Conservation (phyloP, 2,888 invertebrate species). For the Pristionchus entomophagus region DNA sequence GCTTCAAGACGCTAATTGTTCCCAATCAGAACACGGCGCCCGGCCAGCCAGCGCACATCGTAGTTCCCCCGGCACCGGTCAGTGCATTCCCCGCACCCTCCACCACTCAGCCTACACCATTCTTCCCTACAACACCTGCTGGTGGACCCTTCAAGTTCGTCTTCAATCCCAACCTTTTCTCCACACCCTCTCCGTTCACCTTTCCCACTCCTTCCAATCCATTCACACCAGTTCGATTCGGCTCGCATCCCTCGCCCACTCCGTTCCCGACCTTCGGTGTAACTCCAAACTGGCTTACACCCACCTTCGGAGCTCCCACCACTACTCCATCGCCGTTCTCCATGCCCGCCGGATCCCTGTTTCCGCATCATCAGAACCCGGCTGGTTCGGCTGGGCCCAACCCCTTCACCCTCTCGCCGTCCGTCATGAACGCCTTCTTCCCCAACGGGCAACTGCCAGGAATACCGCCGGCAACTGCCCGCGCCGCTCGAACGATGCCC, state of each 20-base stretch:
- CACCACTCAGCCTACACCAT: neutral
- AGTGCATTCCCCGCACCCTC: neutral
- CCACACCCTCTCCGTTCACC: neutral
- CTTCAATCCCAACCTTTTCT: slow-evolving; percentile 40
- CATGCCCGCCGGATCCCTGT: neutral
- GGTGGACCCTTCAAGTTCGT: slow-evolving; percentile 4
- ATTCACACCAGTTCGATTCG: neutral
- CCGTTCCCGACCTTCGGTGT: neutral
- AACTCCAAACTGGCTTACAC: neutral
- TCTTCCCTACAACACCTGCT: neutral
- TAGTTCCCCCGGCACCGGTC: neutral
- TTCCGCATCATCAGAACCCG: slow-evolving; percentile 29
- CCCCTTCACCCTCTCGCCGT: slow-evolving; percentile 20
- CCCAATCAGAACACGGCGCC: slow-evolving; percentile 5
- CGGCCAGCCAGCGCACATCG: slow-evolving; percentile 10
- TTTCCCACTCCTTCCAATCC: neutral
- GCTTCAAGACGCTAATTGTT: slow-evolving; percentile 18
- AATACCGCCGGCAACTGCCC: neutral
- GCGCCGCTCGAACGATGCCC: slow-evolving; percentile 22
- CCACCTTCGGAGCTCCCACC: neutral
- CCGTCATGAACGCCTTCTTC: neutral
- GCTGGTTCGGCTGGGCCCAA: neutral
- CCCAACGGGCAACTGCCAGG: slow-evolving; percentile 39
- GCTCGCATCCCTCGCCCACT: neutral
- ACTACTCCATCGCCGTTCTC: neutral